Evolutionary conservation across 53 echinoderm and acorn worm genomes (phyloP).

Genomic region (Hippasteria phrygiana): DNA sequence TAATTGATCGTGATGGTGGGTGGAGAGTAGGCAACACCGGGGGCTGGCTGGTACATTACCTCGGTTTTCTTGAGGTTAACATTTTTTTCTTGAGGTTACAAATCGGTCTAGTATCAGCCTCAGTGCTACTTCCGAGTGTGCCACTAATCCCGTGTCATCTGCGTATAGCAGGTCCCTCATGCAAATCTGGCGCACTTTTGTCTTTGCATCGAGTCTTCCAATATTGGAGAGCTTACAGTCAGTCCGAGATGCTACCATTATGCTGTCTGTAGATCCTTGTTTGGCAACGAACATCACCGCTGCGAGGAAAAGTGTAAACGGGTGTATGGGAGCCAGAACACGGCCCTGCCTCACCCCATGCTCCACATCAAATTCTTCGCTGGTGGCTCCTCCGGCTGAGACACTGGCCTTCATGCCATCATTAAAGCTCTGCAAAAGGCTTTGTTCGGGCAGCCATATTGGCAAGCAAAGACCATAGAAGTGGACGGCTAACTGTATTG

Average conservation of each 20-base stretch:
- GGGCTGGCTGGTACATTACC: constrained; percentile 6
- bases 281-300: constrained; percentile 52
- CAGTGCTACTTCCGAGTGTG: constrained; percentile 60
- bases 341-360: constrained; percentile 69
- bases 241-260: constrained; percentile 37
- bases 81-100: neutral
- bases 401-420: constrained; percentile 52
- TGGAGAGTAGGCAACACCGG: neutral
- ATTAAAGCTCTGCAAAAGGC: constrained; percentile 47
- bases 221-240: constrained; percentile 73
- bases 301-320: constrained; percentile 64
- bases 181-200: constrained; percentile 5
- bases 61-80: constrained; percentile 1
- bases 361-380: neutral
- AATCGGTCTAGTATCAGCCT: constrained; percentile 16
- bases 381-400: neutral
- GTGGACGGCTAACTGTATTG: constrained; percentile 48
- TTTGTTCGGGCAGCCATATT: constrained; percentile 58
- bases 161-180: constrained; percentile 58
- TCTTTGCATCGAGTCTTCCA: constrained; percentile 23
- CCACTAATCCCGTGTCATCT: constrained; percentile 57
- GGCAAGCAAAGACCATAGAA: constrained; percentile 44
- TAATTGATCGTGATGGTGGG: constrained; percentile 24
- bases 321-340: constrained; percentile 67
- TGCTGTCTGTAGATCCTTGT: constrained; percentile 37